These are phyloP conservation scores for Tetrax tetrax DNA, from an alignment of 2,113 vertebrate genomes.

Conservation along the genomic window DNA sequence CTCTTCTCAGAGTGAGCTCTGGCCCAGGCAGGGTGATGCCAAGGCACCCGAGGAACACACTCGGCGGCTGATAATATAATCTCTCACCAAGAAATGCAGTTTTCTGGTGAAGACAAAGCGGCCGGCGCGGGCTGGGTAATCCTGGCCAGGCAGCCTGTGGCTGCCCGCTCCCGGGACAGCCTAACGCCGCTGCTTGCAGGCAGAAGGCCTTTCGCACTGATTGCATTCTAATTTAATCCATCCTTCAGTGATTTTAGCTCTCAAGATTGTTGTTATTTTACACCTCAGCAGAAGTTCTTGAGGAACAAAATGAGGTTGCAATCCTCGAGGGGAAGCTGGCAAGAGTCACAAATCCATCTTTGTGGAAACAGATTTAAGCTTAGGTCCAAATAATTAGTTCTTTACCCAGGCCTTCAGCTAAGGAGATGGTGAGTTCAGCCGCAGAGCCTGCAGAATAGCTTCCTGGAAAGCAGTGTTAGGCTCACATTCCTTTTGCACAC, in stretches of 20 bases:
- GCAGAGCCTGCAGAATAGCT: background rate
- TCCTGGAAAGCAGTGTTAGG: rapidly evolving
- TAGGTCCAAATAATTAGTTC: slow-evolving; percentile 53
- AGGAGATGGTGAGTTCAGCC: background rate
- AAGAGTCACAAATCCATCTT: slow-evolving; percentile 63
- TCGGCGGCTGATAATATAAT: background rate
- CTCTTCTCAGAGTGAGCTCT: background rate
- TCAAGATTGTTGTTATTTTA: slow-evolving; percentile 55
- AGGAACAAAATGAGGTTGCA: slow-evolving; percentile 60
- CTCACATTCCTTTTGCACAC: background rate
- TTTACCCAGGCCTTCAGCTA: slow-evolving; percentile 35
- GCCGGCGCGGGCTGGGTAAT: rapidly evolving
- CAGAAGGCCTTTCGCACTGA: background rate
- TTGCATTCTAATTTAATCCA: slow-evolving; percentile 57
- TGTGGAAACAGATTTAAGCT: slow-evolving; percentile 60
- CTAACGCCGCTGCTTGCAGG: background rate
- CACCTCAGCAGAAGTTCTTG: slow-evolving; percentile 63
- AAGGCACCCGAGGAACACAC: background rate
- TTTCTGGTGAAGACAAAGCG: background rate
- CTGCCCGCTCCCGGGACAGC: background rate
- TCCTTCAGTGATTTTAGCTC: slow-evolving; percentile 49
- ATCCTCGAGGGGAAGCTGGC: slow-evolving; percentile 52
- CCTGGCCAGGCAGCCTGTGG: background rate
- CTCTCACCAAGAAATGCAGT: background rate
- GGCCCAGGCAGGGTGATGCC: background rate